Evolutionary conservation across 2,113 vertebrate genomes (phyloP), one percentile per base, ranked within the genome.

Genomic region (Charina bottae): DNA sequence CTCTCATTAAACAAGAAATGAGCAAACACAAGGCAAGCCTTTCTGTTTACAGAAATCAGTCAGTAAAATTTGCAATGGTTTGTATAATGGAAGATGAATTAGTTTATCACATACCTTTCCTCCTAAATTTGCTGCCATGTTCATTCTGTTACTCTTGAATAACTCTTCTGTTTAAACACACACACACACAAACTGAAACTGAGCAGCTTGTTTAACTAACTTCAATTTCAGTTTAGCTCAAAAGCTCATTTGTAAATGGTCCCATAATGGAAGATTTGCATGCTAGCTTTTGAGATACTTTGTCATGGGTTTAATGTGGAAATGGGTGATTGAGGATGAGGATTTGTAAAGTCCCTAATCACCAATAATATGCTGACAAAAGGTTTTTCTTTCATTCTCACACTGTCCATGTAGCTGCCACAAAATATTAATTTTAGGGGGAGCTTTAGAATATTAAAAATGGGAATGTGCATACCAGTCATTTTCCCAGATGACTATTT

Each of bases 201-300:
- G 89, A 91, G 86, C 94, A 94, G 42, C n/a, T 94, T 95, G 26
- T 92, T 96, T 92, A 94, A 93, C 86, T 64, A 92, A 93, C 90
- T 49, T 92, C 33, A 93, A 60, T 92, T 89, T 88, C 28, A 92
- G 2, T 93, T 94, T 0, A 0, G 7, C 19, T 94, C 90, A 84
- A 95, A 93, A 92, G 92, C 72, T 93, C 21, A 87, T 94, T 96
- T 93, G 68, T 91, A 94, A 96, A 90, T 90, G 13, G 4, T 9
- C 89, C 0, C n/a, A 11, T 92, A 96, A 93, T 92, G 59, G 92
- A 4, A 94, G 26, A 92, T 93, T 95, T 94, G 12, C 15, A 93
- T 55, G 83, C 11, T 46, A 94, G 68, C 6, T 93, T 96, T 94
- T 83, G 26, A 12, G n/a, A 89, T 94, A 54, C 53, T 96, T 95